These are phyloP conservation scores for Bibio marci DNA, from an alignment of 2,888 invertebrate genomes.

Conservation along the genomic window DNA sequence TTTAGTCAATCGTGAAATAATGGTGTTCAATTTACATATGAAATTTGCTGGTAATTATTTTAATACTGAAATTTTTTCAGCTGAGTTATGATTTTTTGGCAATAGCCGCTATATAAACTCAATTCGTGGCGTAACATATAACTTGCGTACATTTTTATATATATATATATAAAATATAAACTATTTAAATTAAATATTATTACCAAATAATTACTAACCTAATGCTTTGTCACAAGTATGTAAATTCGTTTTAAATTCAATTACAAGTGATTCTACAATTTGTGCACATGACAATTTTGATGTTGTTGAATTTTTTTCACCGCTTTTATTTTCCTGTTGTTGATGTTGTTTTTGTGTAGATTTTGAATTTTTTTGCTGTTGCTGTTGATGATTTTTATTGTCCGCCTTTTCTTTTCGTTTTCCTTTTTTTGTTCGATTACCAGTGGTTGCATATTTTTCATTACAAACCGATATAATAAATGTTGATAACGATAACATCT, in stretches of 20 bases:
- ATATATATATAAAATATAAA: not conserved
- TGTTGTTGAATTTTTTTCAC: conserved; percentile 6
- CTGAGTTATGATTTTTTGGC: too few relatives aligned
- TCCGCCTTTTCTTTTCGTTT: conserved; percentile 13
- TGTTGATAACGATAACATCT: conserved; percentile 27
- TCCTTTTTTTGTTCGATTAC: conserved; percentile 15
- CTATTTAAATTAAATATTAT: not conserved
- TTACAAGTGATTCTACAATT: conserved; percentile 23
- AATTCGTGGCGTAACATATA: too few relatives aligned
- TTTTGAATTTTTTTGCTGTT: too few relatives aligned
- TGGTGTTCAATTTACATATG: too few relatives aligned
- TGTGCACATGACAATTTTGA: conserved; percentile 19
- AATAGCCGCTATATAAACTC: too few relatives aligned
- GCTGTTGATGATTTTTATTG: conserved; percentile 9
- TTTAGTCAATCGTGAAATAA: too few relatives aligned
- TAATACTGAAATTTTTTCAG: too few relatives aligned
- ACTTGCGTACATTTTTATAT: too few relatives aligned
- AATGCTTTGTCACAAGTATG: conserved; percentile 23
- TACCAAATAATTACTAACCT: conserved; percentile 15
- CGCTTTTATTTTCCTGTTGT: conserved; percentile 4
- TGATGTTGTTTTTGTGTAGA: conserved; percentile 14
- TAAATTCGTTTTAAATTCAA: conserved; percentile 23
- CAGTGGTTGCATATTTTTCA: conserved; percentile 17
- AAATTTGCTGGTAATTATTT: too few relatives aligned
- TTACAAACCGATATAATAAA: conserved; percentile 25